A percentile compares a stretch with the other conserved stretches of the same genome.
These are phyloP conservation scores for Paramuricea clavata DNA, from an alignment of 92 coral and sea anemone genomes.

Conservation along the genomic window DNA sequence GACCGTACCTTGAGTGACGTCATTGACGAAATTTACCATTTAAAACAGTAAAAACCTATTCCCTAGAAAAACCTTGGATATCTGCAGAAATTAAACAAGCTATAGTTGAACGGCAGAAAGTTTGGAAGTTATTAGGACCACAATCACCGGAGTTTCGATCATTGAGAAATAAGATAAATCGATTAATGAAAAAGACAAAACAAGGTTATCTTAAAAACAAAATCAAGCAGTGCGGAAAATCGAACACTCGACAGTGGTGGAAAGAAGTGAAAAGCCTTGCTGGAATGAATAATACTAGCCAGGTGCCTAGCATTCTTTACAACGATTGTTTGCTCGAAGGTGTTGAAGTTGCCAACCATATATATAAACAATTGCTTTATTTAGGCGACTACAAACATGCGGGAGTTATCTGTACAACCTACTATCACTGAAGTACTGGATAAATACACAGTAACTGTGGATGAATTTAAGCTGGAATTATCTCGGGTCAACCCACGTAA, in stretches of 20 bases:
- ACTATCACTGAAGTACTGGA: too few relatives aligned
- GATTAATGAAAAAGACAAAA: neutral
- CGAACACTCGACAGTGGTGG: neutral
- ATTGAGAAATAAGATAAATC: neutral
- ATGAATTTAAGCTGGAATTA: too few relatives aligned
- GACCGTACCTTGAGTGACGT: neutral
- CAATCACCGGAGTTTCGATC: neutral
- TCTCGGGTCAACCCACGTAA: too few relatives aligned
- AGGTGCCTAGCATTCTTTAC: too few relatives aligned
- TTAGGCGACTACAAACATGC: too few relatives aligned
- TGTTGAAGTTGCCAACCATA: too few relatives aligned
- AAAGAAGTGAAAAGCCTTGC: conserved; percentile 5
- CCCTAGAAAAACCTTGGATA: neutral
- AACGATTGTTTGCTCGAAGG: too few relatives aligned
- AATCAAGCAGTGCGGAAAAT: neutral
- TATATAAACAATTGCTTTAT: too few relatives aligned
- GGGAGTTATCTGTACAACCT: too few relatives aligned
- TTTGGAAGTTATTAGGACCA: neutral
- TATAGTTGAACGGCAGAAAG: neutral
- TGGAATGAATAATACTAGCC: conserved; percentile 2
- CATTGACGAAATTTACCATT: neutral
- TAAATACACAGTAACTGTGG: too few relatives aligned
- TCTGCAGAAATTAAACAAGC: neutral
- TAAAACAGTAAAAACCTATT: neutral
- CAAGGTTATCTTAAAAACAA: neutral